These are phyloP conservation scores for Sabellastarte sp. DNA, from an alignment of 2,888 invertebrate species.

Conservation along the genomic window DNA sequence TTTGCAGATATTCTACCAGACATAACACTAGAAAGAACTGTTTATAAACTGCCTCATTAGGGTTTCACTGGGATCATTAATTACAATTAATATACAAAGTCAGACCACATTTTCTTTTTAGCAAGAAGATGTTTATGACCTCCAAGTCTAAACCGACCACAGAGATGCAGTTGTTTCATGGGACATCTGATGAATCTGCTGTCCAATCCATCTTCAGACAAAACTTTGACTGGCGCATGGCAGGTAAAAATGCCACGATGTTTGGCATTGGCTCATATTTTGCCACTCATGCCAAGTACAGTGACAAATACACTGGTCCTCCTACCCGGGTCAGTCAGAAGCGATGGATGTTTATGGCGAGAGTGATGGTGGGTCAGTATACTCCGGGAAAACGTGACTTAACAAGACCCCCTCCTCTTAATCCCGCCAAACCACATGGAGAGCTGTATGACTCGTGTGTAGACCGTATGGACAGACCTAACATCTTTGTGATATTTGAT, in stretches of 20 bases:
- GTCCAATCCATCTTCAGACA: slow-evolving; percentile 39
- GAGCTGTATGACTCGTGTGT: slow-evolving; percentile 46
- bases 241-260: slow-evolving; percentile 34
- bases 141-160: slow-evolving; percentile 25
- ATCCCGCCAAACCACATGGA: slow-evolving; percentile 40
- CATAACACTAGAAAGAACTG: too few species aligned
- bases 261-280: slow-evolving; percentile 45
- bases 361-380: slow-evolving; percentile 37
- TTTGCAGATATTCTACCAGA: too few species aligned
- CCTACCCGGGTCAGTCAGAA: neutral
- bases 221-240: slow-evolving; percentile 44
- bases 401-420: slow-evolving; percentile 33
- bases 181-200: slow-evolving; percentile 29
- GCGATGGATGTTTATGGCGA: slow-evolving; percentile 36
- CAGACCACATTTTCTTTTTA: too few species aligned
- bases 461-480: slow-evolving; percentile 29
- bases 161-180: slow-evolving; percentile 37
- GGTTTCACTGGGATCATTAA: too few species aligned
- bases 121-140: slow-evolving; percentile 35
- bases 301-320: slow-evolving; percentile 13
- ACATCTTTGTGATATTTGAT: slow-evolving; percentile 39
- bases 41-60: too few species aligned
- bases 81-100: too few species aligned
- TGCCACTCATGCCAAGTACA: slow-evolving; percentile 32
- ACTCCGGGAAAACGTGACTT: slow-evolving; percentile 25